A percentile compares a stretch with the other conserved stretches of the same genome.
Evolutionary conservation across 2,113 vertebrate genomes (phyloP).

Genomic region (Beaufortia kweichowensis): DNA sequence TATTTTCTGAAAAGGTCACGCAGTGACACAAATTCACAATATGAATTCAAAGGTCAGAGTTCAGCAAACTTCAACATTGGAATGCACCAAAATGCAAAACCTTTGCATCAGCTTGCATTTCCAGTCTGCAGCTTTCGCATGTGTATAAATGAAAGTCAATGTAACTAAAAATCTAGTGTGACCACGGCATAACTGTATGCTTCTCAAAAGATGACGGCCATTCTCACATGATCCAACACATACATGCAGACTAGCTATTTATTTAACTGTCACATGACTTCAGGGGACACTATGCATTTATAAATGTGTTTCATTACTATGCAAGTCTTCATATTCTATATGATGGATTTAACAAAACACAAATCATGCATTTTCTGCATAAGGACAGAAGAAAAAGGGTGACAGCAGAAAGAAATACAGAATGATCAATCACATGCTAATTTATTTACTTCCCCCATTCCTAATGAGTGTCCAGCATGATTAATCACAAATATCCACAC

Average conservation of each 20-base stretch:
- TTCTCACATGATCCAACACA: slow-evolving; percentile 29
- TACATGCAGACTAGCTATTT: slow-evolving; percentile 68
- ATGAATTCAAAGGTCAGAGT: no score
- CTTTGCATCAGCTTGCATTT: slow-evolving; percentile 58
- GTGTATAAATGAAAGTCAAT: no score
- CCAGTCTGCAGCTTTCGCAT: no score
- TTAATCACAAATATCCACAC: slow-evolving; percentile 72
- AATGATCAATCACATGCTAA: slow-evolving; percentile 73
- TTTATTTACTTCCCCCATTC: slow-evolving; percentile 70
- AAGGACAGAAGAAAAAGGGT: slow-evolving; percentile 63
- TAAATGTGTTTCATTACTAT: slow-evolving; percentile 78
- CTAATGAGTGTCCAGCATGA: slow-evolving; percentile 71
- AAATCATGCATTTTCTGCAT: slow-evolving; percentile 72
- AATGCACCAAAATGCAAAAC: no score
- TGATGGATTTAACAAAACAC: slow-evolving; percentile 73
- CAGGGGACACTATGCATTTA: slow-evolving; percentile 76
- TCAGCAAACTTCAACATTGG: no score
- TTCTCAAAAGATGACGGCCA: slow-evolving; percentile 62
- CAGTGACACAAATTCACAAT: no score
- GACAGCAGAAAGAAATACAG: slow-evolving; percentile 72
- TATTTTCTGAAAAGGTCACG: no score
- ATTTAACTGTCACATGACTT: slow-evolving; percentile 77
- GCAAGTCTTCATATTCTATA: slow-evolving; percentile 74
- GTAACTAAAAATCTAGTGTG: no score
- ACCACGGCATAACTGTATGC: no score